A percentile compares a stretch with the other conserved stretches of the same genome.
These are phyloP conservation scores for Macropus fuliginosus DNA, from an alignment of 2,797 vertebrate genomes.

Conservation along the genomic window DNA sequence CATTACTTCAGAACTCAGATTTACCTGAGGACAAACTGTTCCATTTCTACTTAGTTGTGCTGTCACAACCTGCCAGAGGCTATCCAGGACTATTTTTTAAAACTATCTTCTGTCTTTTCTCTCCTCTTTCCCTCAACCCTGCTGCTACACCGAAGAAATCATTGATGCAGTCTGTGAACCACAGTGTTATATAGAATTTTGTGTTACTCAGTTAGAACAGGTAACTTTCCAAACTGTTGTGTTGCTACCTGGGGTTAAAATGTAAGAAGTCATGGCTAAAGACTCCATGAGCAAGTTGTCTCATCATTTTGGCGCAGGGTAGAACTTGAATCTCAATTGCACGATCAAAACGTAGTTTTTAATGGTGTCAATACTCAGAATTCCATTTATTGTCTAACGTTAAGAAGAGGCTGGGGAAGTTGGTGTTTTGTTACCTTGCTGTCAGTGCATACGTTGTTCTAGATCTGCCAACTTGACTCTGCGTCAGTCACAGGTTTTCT, in stretches of 20 bases:
- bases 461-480: neutral
- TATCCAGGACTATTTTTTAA: neutral
- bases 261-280: slow-evolving; percentile 10
- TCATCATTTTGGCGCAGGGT: neutral
- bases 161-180: neutral
- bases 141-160: neutral
- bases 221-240: neutral
- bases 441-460: neutral
- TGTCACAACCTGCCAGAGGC: neutral
- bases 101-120: neutral
- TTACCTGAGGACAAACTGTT: neutral
- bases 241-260: neutral
- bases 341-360: slow-evolving; percentile 14
- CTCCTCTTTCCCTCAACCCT: neutral
- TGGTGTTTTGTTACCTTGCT: neutral
- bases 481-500: neutral
- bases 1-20: neutral
- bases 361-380: neutral
- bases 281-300: slow-evolving; percentile 11
- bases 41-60: neutral
- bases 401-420: slow-evolving; percentile 19
- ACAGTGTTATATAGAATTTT: neutral
- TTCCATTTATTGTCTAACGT: slow-evolving; percentile 27
- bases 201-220: neutral
- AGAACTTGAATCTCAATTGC: neutral